Evolutionary conservation across 2,888 invertebrate genomes (phyloP).

Genomic region (Caenorhabditis sp.): DNA sequence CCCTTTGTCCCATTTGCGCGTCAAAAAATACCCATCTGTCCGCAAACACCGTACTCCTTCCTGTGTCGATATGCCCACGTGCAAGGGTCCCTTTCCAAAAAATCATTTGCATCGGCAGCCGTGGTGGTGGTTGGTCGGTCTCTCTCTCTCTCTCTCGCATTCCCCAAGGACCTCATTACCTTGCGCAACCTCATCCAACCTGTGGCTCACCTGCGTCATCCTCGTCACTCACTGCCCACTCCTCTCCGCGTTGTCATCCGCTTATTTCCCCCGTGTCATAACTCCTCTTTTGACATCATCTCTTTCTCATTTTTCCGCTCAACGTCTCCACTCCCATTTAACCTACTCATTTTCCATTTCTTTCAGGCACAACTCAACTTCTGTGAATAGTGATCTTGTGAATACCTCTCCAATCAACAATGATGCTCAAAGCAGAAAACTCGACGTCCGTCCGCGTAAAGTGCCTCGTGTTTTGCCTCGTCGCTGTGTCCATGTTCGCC

Average conservation of each 20-base stretch:
- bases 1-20: too few species aligned
- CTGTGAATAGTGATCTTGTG: constrained; percentile 48
- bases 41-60: neutral
- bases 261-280: too few species aligned
- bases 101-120: neutral
- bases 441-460: neutral
- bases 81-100: neutral
- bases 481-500: constrained; percentile 15
- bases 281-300: too few species aligned
- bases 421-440: constrained; percentile 49
- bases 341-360: neutral
- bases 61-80: neutral
- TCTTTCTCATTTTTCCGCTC: neutral
- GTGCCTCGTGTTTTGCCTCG: constrained; percentile 25
- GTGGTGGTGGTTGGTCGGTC: neutral
- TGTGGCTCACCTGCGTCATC: constrained; percentile 1
- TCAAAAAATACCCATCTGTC: neutral
- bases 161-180: constrained; percentile 10
- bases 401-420: constrained; percentile 18
- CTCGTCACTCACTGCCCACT: neutral
- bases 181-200: constrained; percentile 5
- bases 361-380: constrained; percentile 14
- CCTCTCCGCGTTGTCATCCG: too few species aligned
- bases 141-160: neutral
- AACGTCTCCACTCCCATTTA: neutral